phyloP scores from a whole-genome alignment of 2,797 vertebrate genomes.

The Ataeniobius toweri region DNA sequence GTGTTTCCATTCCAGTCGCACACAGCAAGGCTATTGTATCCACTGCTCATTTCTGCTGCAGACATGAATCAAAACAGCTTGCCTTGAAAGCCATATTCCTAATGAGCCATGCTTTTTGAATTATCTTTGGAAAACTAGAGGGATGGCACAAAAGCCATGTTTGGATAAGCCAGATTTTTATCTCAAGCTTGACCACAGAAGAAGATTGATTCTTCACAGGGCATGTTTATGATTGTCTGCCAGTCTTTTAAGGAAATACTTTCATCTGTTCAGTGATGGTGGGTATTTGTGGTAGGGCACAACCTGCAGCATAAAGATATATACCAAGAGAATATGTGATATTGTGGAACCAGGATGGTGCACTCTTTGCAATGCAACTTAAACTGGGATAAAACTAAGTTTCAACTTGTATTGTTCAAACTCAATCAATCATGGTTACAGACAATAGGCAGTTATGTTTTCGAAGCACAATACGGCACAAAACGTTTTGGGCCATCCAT shows the following conservation, averaged over 20 bases:
- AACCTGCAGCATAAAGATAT: slow-evolving; percentile 27
- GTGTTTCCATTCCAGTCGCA: slow-evolving; percentile 47
- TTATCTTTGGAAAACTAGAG: slow-evolving; percentile 67
- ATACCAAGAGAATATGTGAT: slow-evolving; percentile 12
- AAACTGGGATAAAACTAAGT: slow-evolving; percentile 3
- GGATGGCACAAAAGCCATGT: slow-evolving; percentile 65
- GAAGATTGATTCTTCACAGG: slow-evolving; percentile 39
- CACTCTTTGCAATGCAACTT: slow-evolving; percentile 17
- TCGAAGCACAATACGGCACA: neutral
- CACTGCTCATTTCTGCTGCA: slow-evolving; percentile 50
- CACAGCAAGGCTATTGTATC: slow-evolving; percentile 64
- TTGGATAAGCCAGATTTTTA: slow-evolving; percentile 65
- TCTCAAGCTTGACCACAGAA: slow-evolving; percentile 47
- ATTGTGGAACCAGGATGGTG: neutral
- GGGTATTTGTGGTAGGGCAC: slow-evolving; percentile 17
- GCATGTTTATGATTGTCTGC: slow-evolving; percentile 42
- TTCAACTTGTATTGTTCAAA: neutral
- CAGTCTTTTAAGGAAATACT: slow-evolving; percentile 24
- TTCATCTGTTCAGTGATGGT: slow-evolving; percentile 35
- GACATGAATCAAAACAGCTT: slow-evolving; percentile 57
- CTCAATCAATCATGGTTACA: neutral
- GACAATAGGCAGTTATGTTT: neutral
- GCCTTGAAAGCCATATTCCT: slow-evolving; percentile 61
- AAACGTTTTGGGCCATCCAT: neutral
- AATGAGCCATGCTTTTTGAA: slow-evolving; percentile 76